These are phyloP conservation scores for Hypanus sabinus DNA, from an alignment of 2,113 vertebrate species.

Conservation along the genomic window DNA sequence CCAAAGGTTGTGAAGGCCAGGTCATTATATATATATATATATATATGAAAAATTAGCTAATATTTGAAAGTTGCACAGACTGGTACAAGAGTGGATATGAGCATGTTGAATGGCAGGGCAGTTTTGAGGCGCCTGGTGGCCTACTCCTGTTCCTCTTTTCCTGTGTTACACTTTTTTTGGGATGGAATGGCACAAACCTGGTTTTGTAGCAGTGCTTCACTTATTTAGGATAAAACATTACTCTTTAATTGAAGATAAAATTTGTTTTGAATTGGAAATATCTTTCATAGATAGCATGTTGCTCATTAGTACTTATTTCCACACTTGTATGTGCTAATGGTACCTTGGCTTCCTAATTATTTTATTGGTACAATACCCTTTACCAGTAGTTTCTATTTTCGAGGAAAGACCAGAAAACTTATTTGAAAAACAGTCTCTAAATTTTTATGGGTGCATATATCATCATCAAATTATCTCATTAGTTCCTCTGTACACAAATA, in stretches of 20 bases:
- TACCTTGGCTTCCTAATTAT: too few relatives aligned
- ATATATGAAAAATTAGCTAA: too few relatives aligned
- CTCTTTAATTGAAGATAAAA: background rate
- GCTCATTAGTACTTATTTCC: too few relatives aligned
- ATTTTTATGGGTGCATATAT: background rate
- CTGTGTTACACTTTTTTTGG: background rate
- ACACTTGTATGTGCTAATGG: too few relatives aligned
- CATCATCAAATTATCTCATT: background rate
- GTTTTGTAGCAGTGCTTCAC: background rate
- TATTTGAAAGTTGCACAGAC: too few relatives aligned
- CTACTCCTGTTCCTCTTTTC: too few relatives aligned
- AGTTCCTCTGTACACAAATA: background rate
- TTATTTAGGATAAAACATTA: background rate
- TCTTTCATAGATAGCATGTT: background rate
- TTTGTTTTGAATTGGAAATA: background rate
- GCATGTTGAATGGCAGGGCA: too few relatives aligned
- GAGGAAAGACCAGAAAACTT: background rate
- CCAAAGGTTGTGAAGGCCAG: too few relatives aligned
- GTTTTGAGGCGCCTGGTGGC: too few relatives aligned
- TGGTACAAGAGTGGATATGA: too few relatives aligned
- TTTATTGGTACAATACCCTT: too few relatives aligned
- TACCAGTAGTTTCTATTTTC: background rate
- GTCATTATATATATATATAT: too few relatives aligned
- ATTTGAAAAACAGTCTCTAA: background rate
- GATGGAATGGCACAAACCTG: background rate